Evolutionary conservation across 2,888 invertebrate species (phyloP), one percentile per base, ranked within the genome.

Genomic region (Ametastegia equiseti): DNA sequence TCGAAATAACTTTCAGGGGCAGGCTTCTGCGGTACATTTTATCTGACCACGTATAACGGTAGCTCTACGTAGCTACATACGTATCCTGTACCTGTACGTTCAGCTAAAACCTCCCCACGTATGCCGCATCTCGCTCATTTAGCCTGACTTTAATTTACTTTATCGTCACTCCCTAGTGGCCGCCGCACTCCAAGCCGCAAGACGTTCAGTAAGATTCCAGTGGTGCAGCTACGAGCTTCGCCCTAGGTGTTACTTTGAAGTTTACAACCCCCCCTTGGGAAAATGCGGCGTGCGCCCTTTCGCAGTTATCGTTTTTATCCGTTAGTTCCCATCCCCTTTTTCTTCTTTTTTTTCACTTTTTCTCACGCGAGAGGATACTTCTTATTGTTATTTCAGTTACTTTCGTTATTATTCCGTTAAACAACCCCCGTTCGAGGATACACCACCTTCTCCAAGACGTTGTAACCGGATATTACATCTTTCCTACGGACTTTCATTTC

Each of bases 71-170:
- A 30, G 23, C 6, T 60, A 23, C 36, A 19, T 7, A n/a, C 65
- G 1, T 39, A n/a, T n/a, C n/a, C n/a, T n/a, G n/a, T n/a, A 65
- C 13, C n/a, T 45, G 27, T 27, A 30, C 15, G 27, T 15, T 27
- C 23, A 71, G 15, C 27, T 45, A 71, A 27, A 71, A 36, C 27
- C 45, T n/a, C n/a, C n/a, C 23, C 69, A n/a, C 71, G 15, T 47
- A 27, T 71, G 27, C 45, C 47, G 71, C 47, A 27, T 47, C 71
- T 47, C 27, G 30, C 27, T 71, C 71, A 47, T 30, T 71, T 71
- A 45, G 15, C 47, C 47, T 47, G 71, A 71, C 71, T 71, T 71
- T 71, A 71, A 71, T 71, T 71, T 47, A 71, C 45, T 71, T 71
- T 71, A 71, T 47, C 71, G 71, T 19, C 45, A 30, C 23, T 13